Base-by-base conservation (phyloP, 1,140 invertebrate genomes). In the Helicoverpa armigera region DNA sequence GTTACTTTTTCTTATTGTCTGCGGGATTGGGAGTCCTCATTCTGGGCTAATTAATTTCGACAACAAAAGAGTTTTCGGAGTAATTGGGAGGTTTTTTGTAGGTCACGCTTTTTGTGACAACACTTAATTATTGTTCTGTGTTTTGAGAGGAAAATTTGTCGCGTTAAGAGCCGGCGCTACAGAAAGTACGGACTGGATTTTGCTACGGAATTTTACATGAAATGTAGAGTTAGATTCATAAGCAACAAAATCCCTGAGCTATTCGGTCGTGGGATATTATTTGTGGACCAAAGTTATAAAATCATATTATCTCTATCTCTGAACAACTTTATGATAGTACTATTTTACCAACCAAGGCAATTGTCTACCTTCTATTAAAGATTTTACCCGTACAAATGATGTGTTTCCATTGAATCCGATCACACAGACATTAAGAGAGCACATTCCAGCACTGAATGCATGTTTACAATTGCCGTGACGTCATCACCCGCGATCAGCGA, bases 31-130 rank as follows among this genome's bases (percentile, higher is more conserved):
- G 76, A 65, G 50, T 29, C 35, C 61, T 58, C 65, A 18, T 70
- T 70, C 31, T 70, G 31, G 76, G 76, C 63, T 79, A 79, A 79
- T 79, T 79, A 79, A 70, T 79, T 51, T 79, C 48, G 51, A n/a
- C 23, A 67, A 78, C 63, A 53, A 54, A 43, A 51, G 51, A 54
- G 60, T 54, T 67, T 78, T 65, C 54, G 43, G 13, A 67, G 51
- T 67, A 54, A 78, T 67, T 78, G 50, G 13, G 16, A n/a, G 51
- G 18, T 56, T 61, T 50, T 75, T 56, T 74, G 53, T 63, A 51
- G 56, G 53, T 74, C 53, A 75, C 29, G 58, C 65, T 63, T 50
- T 50, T 75, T 60, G 43, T 73, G 29, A 11, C 3, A 31, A 14
- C 31, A 73, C 53, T 73, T 73, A 56, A 56, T 73, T 73, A 73